A percentile compares a stretch with the other conserved stretches of the same genome.
These are phyloP conservation scores for Butorides virescens DNA, from an alignment of 2,113 vertebrate species.

Conservation along the genomic window DNA sequence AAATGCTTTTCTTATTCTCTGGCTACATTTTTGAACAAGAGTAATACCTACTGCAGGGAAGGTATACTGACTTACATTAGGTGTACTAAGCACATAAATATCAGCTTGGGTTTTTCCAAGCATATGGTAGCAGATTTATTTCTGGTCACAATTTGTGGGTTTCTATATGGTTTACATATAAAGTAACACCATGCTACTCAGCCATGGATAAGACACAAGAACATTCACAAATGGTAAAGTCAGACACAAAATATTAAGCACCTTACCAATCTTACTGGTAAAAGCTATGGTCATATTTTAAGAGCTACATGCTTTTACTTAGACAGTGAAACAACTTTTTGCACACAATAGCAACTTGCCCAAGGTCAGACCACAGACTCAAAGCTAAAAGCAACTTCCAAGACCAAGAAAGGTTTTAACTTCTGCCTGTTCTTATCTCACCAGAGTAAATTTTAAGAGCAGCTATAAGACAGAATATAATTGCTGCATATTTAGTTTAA, in stretches of 20 bases:
- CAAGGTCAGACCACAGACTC: not conserved
- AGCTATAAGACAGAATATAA: not conserved
- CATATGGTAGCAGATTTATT: not conserved
- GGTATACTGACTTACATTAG: not conserved
- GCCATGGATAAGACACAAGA: not conserved
- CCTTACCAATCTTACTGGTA: not conserved
- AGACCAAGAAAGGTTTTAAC: not conserved
- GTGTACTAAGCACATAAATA: not conserved
- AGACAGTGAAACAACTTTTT: not conserved
- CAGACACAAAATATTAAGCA: not conserved
- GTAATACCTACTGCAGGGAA: not conserved
- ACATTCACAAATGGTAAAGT: not conserved
- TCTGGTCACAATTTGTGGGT: not conserved
- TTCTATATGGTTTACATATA: not conserved
- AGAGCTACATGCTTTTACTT: not conserved
- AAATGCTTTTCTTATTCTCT: not conserved
- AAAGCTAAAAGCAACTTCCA: not conserved
- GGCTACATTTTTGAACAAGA: not conserved
- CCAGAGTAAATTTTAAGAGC: not conserved
- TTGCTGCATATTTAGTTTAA: not conserved
- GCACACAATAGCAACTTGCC: not conserved
- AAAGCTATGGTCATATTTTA: not conserved
- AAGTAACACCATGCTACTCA: not conserved
- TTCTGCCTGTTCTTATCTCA: not conserved
- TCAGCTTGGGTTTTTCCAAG: not conserved